Percentiles rank a stretch among this genome's conserved stretches.
phyloP scores from a whole-genome alignment of 2,797 vertebrate genomes.

The Chelmon rostratus region DNA sequence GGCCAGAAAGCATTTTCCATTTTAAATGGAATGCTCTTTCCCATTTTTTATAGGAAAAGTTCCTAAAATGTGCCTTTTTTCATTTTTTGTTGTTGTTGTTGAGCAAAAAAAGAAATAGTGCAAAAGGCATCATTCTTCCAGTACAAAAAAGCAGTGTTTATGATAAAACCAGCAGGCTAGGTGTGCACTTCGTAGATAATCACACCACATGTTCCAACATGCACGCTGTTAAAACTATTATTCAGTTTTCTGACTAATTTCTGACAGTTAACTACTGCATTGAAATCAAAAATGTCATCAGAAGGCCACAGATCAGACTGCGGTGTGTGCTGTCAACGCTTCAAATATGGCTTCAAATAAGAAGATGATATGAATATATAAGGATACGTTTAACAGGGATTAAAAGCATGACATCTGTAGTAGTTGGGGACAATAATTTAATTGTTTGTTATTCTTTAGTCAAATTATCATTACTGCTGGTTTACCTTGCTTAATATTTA shows the following conservation, averaged over 20 bases:
- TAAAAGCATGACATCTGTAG: neutral
- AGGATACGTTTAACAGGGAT: neutral
- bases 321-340: neutral
- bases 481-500: neutral
- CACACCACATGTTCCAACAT: neutral
- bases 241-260: no score
- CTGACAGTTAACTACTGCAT: neutral
- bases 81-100: no score
- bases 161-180: neutral
- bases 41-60: no score
- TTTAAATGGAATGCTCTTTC: no score
- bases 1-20: no score
- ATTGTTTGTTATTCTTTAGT: constrained; percentile 1
- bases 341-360: neutral
- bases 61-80: no score
- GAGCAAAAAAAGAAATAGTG: neutral
- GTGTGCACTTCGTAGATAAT: neutral
- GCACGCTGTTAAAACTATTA: neutral
- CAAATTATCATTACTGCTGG: neutral
- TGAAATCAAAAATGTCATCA: neutral
- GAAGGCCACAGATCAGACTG: no score
- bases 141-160: neutral
- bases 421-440: neutral
- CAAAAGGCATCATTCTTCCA: neutral
- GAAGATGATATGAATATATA: neutral